Evolutionary conservation across 2,113 vertebrate genomes (phyloP), one percentile per base, ranked within the genome.

Genomic region (Nestor notabilis): DNA sequence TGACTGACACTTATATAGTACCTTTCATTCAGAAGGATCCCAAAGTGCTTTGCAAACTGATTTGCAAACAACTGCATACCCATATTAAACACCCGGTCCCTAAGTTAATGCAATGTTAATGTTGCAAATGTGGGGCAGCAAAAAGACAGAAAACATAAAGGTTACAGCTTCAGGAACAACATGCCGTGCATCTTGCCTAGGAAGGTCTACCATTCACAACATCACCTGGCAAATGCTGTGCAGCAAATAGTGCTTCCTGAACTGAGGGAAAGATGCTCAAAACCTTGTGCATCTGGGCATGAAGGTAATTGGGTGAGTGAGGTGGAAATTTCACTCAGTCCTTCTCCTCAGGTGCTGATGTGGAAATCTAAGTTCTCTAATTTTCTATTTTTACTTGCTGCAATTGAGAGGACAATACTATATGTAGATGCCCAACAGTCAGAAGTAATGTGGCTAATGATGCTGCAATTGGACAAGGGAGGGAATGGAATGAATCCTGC

Each of bases 311-410:
- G 64, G 18, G 35, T 70, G 61, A 88, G 44, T 17, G 53, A 95
- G 41, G 46, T 85, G 43, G 60, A 95, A 95, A 94, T 95, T 90
- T 83, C 12, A 18, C 37, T 88, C 49, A 53, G 43, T 58, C 52
- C 63, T 20, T 50, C 80, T 95, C 60, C 50, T 90, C 66, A 92
- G 63, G 60, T 89, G 85, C 43, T 53, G 52, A 93, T 92, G 55
- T 83, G 60, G 79, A 93, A 83, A 93, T 60, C 55, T 78, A 69
- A 92, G 50, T 88, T 93, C 76, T 83, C 72, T 89, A 88, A 90
- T 94, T 77, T 88, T 94, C 83, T 96, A 58, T 92, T 96, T 93
- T 96, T 90, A 90, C 96, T 94, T 97, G 83, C 90, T 66, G 61
- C 83, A 92, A 89, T 83, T 90, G 83, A 88, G 64, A 93, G 76